Conservation (phyloP, 2,797 vertebrate species). For the Oreonectes daqikongensis region DNA sequence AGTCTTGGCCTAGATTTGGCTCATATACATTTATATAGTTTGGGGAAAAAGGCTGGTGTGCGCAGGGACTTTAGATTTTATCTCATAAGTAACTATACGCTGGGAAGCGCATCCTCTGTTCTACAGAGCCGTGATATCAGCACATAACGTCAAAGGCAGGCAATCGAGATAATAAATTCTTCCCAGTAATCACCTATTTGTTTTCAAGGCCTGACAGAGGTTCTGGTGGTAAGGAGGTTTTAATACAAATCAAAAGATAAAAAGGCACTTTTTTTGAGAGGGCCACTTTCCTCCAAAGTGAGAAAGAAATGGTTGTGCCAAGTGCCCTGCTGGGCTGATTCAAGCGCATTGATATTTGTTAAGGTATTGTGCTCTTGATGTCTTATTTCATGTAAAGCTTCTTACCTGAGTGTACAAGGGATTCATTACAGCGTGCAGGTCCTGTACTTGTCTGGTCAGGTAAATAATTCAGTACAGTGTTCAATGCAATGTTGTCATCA, state of each 20-base stretch:
- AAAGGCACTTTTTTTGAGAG: conserved; percentile 53
- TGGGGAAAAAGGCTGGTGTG: conserved; percentile 57
- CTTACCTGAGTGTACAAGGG: conserved; percentile 11
- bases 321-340: conserved; percentile 23
- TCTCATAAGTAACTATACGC: conserved; percentile 71
- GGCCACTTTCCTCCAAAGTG: conserved; percentile 47
- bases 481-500: conserved; percentile 4
- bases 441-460: not conserved
- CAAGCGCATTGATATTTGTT: conserved; percentile 15
- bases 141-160: conserved; percentile 64
- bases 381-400: conserved; percentile 41
- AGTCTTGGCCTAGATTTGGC: conserved; percentile 72
- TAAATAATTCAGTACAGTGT: conserved; percentile 26
- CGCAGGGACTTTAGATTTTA: conserved; percentile 73
- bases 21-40: conserved; percentile 85
- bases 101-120: conserved; percentile 59
- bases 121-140: conserved; percentile 62
- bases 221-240: conserved; percentile 57
- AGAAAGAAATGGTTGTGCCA: conserved; percentile 50
- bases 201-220: conserved; percentile 64
- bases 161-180: conserved; percentile 71
- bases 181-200: conserved; percentile 70
- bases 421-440: conserved; percentile 1
- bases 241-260: conserved; percentile 65
- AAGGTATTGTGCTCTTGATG: conserved; percentile 33